These are phyloP conservation scores for Stenolophus ochropezus DNA, from an alignment of 2,888 invertebrate genomes.

Conservation along the genomic window DNA sequence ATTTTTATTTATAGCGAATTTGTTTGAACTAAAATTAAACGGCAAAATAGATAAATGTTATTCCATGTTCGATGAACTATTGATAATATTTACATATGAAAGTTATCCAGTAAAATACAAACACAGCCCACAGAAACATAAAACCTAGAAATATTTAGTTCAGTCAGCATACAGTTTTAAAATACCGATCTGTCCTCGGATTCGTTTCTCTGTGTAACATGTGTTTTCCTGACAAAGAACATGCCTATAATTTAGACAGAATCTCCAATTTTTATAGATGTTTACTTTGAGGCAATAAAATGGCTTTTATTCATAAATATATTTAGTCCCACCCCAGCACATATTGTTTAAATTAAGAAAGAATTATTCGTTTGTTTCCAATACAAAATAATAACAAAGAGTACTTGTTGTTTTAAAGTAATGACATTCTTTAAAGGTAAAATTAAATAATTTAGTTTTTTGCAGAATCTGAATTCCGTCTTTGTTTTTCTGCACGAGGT, in stretches of 20 bases:
- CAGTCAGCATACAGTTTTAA: slow-evolving; percentile 37
- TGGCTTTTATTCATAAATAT: slow-evolving; percentile 56
- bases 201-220: slow-evolving; percentile 44
- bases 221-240: slow-evolving; percentile 49
- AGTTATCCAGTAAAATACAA: slow-evolving; percentile 41
- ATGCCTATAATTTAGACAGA: slow-evolving; percentile 44
- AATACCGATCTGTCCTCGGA: slow-evolving; percentile 52
- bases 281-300: slow-evolving; percentile 47
- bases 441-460: too few relatives aligned
- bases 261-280: slow-evolving; percentile 53
- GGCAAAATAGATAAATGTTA: slow-evolving; percentile 24
- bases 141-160: slow-evolving; percentile 45
- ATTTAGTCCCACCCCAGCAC: slow-evolving; percentile 33
- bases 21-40: slow-evolving; percentile 38
- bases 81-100: slow-evolving; percentile 43
- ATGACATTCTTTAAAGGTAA: too few relatives aligned
- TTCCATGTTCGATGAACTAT: slow-evolving; percentile 15
- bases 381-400: too few relatives aligned
- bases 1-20: slow-evolving; percentile 31
- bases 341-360: slow-evolving; percentile 36
- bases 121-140: slow-evolving; percentile 33
- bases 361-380: too few relatives aligned
- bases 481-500: slow-evolving; percentile 20
- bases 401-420: too few relatives aligned
- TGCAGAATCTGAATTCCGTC: background rate